Base-by-base conservation (phyloP, 2,113 vertebrate genomes). In the Otus sunia region DNA sequence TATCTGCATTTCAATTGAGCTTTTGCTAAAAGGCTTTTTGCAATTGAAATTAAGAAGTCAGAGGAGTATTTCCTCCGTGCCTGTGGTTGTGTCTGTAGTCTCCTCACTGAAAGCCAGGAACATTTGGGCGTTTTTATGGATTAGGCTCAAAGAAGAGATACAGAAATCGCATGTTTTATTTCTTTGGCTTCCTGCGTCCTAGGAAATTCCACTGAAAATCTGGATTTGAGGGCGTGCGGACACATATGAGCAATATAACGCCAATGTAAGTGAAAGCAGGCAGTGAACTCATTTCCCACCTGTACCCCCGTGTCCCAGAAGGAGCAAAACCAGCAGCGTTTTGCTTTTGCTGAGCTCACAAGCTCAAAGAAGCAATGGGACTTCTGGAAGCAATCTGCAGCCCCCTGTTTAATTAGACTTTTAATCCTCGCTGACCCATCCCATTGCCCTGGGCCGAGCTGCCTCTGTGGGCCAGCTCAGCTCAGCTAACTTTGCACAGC, bases 331-430 rank as follows among this genome's bases (percentile, higher is more conserved):
- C n/a, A 27, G 72, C 30, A 4, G 60, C 6, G 0, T 88, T 94
- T 94, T 92, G 85, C 96, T 10, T 0, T 5, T 63, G 49, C 79
- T 92, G 96, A 96, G 88, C 92, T 96, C 81, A 64, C 0, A 0
- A 66, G 21, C 86, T 92, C 83, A 49, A 18, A 83, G 96, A 96
- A 63, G 23, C 2, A n/a, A 11, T 32, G 79, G 66, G 77, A 88
- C 63, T 89, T 90, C 71, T 94, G 96, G 97, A 97, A 96, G 88
- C 91, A 64, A 56, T 92, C 96, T 94, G 94, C 86, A 97, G 56
- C 88, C 59, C 64, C 76, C 30, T 3, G 27, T 78, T 91, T 52
- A 71, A 39, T 92, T 86, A 17, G 6, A 29, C 25, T 71, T 84
- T 69, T 58, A 63, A 81, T 91, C 86, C 82, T 62, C 5, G 32